Evolutionary conservation across 2,113 vertebrate species (phyloP), one percentile per base, ranked within the genome.

Genomic region (Cervus canadensis): DNA sequence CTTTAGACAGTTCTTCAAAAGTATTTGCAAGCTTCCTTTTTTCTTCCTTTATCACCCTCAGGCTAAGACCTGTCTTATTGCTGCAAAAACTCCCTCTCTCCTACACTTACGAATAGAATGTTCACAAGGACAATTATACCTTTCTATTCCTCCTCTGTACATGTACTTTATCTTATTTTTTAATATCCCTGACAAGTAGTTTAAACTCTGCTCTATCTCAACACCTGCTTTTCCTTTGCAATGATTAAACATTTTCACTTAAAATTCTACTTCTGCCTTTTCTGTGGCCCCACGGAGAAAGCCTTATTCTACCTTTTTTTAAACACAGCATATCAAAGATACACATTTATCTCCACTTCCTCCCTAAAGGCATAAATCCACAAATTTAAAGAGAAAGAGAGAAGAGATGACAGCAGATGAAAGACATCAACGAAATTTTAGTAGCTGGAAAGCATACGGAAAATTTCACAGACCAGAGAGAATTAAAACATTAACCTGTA

Each of bases 271-370:
- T 60, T 76, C 57, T 91, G 96, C 33, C n/a, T 54, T 93, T 74
- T 87, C 62, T 43, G 23, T 64, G 6, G 71, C 21, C 87, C n/a
- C 40, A 87, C 12, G 23, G 2, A n/a, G 83, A 98, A 98, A 98
- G 97, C 76, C 85, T 15, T 50, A 36, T 23, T 78, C 76, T 36
- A 79, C 28, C 82, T 83, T 88, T 83, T 62, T 74, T 43, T 89
- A 79, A 93, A 93, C 95, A 97, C 94, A 95, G 93, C 95, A 94
- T 98, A 98, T 98, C 59, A 97, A 99, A 98, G 97, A 98, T 95
- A 98, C 97, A 98, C 56, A 45, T 62, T 89, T 59, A 83, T 96
- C 79, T 96, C 50, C 62, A 33, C 54, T 17, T 84, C n/a, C 82
- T 87, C 79, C 78, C 21, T n/a, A 54, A 91, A 94, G 81, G 5